Base-by-base conservation (phyloP, 2,888 invertebrate species). In the Blomia tropicalis region DNA sequence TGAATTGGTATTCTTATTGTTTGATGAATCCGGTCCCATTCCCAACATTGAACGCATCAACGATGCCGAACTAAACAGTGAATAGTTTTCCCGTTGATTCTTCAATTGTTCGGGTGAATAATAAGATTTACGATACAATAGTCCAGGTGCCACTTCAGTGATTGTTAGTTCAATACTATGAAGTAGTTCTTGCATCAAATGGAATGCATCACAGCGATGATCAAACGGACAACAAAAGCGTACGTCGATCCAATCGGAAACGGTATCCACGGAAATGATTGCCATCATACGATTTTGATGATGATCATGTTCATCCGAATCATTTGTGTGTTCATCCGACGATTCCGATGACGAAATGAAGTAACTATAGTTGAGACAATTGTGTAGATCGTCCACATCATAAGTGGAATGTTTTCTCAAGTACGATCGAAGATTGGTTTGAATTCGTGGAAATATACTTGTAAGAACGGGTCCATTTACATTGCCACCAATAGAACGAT, bases 111-210 rank as follows among this genome's bases (percentile, higher is more conserved):
- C 74, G 17, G 80, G 76, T 70, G 83, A 83, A 51, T 84, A 73
- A 69, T 82, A 77, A 70, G 82, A 81, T 65, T 79, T 77, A 72
- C 83, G 82, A 19, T 82, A 70, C 59, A 80, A 71, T 69, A 84
- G 75, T 17, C 83, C 83, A 1, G 85, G 84, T 67, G 82, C 81
- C 56, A 83, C 79, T 69, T 79, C 78, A 58, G 77, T 73, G 29
- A 83, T 73, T 11, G 82, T 81, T 72, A 79, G 79, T 68, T 81
- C 80, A 27, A 83, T 75, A 53, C 81, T 78, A 60, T 79, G 78
- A 19, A 81, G 73, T 65, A 84, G 76, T 69, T 84, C 81, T 69
- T 83, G 82, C 65, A 84, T 74, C 71, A 85, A 82, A 69, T 81
- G 81, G 71, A 84, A 85, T 70, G 66, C 80, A 58, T 79, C 77